phyloP scores from a whole-genome alignment of 2,888 invertebrate species.

The Heliconius ethilla region DNA sequence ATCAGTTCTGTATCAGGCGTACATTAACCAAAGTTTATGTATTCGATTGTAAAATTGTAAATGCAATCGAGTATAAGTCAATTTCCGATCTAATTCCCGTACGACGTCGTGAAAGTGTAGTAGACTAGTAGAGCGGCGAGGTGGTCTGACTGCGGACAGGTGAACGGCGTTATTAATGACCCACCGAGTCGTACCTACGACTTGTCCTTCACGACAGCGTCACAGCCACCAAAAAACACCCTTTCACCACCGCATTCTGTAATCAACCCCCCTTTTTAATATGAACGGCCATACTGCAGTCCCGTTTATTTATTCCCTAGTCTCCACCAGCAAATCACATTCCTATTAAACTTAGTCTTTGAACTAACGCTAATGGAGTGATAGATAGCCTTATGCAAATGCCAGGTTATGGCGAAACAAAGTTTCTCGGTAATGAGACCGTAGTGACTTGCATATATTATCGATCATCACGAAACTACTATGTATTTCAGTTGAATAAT shows the following conservation, averaged over 20 bases:
- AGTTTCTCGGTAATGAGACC: slow-evolving; percentile 60
- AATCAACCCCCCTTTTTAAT: slow-evolving; percentile 38
- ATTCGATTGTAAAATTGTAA: slow-evolving; percentile 40
- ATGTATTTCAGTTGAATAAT: slow-evolving; percentile 61
- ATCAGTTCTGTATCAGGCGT: slow-evolving; percentile 16
- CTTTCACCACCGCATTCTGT: slow-evolving; percentile 35
- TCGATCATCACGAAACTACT: slow-evolving; percentile 62
- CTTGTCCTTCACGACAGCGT: slow-evolving; percentile 41
- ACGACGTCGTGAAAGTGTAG: slow-evolving; percentile 49
- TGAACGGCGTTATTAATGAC: slow-evolving; percentile 67
- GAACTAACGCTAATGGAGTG: slow-evolving; percentile 53
- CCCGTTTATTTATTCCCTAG: slow-evolving; percentile 46
- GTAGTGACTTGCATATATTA: slow-evolving; percentile 60
- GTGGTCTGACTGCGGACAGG: slow-evolving; percentile 64
- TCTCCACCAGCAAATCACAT: slow-evolving; percentile 54
- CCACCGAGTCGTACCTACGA: slow-evolving; percentile 54
- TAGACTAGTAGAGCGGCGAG: slow-evolving; percentile 51
- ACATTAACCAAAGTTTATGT: slow-evolving; percentile 27
- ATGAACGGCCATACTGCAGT: slow-evolving; percentile 46
- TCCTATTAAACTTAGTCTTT: slow-evolving; percentile 59
- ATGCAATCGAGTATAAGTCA: slow-evolving; percentile 38
- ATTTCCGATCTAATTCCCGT: slow-evolving; percentile 40
- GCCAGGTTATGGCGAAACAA: slow-evolving; percentile 52
- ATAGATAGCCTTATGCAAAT: slow-evolving; percentile 68
- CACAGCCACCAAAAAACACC: slow-evolving; percentile 30